A percentile compares a stretch with the other conserved stretches of the same genome.
Conservation (phyloP, 2,113 vertebrate genomes). For the Jacana jacana region DNA sequence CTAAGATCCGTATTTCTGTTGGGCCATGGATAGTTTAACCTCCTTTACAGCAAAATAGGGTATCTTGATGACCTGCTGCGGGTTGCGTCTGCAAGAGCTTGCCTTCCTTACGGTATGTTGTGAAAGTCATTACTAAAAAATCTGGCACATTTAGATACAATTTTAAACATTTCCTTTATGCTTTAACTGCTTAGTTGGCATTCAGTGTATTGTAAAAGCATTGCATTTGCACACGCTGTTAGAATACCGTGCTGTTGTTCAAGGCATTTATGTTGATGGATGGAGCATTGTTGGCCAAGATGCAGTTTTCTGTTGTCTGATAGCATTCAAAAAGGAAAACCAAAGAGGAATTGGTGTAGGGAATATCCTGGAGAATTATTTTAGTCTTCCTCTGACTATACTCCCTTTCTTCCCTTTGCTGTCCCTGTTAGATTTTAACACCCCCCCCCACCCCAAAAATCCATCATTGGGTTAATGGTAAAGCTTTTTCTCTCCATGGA, state of each 20-base stretch:
- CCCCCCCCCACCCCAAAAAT: background rate
- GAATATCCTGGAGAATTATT: constrained; percentile 8
- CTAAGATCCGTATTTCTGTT: background rate
- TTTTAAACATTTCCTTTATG: background rate
- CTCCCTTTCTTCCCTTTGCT: background rate
- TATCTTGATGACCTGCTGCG: background rate
- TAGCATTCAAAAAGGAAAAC: background rate
- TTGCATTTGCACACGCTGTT: background rate
- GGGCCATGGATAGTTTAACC: background rate
- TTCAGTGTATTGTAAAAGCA: background rate
- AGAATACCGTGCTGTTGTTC: background rate
- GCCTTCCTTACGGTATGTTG: background rate
- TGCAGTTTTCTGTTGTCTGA: background rate
- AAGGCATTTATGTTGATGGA: background rate
- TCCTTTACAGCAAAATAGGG: background rate
- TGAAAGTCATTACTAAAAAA: background rate
- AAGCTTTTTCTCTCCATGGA: background rate
- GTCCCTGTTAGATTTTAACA: background rate
- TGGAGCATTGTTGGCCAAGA: background rate
- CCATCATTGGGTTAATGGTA: background rate
- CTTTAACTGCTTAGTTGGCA: background rate
- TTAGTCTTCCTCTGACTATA: background rate
- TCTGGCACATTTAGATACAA: background rate
- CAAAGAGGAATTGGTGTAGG: background rate
- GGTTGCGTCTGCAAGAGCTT: background rate